These are phyloP conservation scores for Phenganax stokvisi DNA, from an alignment of 92 coral and sea anemone species.

Conservation along the genomic window DNA sequence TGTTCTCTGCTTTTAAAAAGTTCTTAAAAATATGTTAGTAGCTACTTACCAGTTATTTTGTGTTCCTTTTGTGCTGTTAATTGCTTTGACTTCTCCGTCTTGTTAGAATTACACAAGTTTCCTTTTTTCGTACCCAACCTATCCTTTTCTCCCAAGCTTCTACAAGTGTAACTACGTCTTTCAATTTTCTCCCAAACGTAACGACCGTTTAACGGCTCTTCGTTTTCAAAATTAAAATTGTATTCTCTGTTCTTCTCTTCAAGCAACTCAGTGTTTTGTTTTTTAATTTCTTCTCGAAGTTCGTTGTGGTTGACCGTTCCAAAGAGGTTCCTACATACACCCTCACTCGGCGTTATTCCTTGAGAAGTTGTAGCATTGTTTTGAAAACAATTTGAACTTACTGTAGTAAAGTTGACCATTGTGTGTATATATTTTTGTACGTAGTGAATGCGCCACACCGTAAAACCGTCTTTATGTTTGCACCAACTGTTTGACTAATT, in stretches of 20 bases:
- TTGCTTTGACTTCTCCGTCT: no score
- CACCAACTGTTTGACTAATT: neutral
- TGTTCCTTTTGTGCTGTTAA: no score
- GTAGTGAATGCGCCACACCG: neutral
- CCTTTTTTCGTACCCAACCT: no score
- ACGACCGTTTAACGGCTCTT: conserved; percentile 24
- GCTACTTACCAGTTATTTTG: no score
- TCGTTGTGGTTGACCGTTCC: conserved; percentile 27
- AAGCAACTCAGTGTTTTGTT: conserved; percentile 3
- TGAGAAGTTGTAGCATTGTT: neutral
- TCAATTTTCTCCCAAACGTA: conserved; percentile 23
- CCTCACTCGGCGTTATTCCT: conserved; percentile 13
- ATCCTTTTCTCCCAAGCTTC: neutral
- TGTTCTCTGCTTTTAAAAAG: no score
- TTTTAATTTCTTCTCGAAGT: conserved; percentile 18
- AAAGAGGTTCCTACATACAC: conserved; percentile 25
- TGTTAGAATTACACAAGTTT: no score
- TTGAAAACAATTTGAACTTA: neutral
- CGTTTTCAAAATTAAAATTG: conserved; percentile 37
- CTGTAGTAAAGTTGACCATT: conserved; percentile 11
- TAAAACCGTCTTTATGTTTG: conserved; percentile 22
- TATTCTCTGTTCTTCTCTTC: conserved; percentile 6
- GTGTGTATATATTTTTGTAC: neutral
- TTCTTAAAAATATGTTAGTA: no score
- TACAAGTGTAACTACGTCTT: neutral